Evolutionary conservation across 2,113 vertebrate genomes (phyloP).

Genomic region (Callithrix jacchus): DNA sequence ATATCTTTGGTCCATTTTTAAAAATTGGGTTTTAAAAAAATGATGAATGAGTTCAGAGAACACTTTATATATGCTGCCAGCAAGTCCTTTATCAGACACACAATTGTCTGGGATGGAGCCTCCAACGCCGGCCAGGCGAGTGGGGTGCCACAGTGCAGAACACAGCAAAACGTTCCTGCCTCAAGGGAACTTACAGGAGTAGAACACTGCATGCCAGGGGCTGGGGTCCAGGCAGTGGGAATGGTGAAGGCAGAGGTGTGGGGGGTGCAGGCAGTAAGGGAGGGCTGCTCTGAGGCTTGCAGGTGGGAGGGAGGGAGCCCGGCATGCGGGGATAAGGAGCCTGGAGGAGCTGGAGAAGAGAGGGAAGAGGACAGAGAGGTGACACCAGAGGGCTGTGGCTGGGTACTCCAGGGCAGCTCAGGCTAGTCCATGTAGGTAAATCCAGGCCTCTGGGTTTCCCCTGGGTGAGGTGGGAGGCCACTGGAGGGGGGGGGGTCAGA

Average conservation of each 20-base stretch:
- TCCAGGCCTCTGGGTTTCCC: neutral
- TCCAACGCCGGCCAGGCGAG: neutral
- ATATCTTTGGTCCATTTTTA: neutral
- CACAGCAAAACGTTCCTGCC: neutral
- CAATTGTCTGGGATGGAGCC: neutral
- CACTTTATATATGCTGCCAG: neutral
- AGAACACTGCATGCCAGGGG: neutral
- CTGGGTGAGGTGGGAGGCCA: neutral
- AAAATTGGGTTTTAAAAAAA: neutral
- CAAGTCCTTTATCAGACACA: neutral
- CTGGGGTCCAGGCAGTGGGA: fast-evolving
- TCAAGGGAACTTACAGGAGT: neutral
- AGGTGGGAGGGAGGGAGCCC: neutral
- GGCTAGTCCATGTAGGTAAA: neutral
- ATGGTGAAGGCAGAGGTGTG: neutral
- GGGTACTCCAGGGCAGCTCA: neutral
- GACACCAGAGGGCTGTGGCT: neutral
- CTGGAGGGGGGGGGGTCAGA: fast-evolving
- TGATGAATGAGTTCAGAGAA: neutral
- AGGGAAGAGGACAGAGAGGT: neutral
- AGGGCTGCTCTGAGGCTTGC: neutral
- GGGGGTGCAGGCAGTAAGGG: too few species aligned
- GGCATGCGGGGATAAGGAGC: neutral
- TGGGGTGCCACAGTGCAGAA: neutral
- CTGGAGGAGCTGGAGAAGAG: neutral